Base-by-base conservation (phyloP, 2,113 vertebrate species). In the Neomonachus schauinslandi region DNA sequence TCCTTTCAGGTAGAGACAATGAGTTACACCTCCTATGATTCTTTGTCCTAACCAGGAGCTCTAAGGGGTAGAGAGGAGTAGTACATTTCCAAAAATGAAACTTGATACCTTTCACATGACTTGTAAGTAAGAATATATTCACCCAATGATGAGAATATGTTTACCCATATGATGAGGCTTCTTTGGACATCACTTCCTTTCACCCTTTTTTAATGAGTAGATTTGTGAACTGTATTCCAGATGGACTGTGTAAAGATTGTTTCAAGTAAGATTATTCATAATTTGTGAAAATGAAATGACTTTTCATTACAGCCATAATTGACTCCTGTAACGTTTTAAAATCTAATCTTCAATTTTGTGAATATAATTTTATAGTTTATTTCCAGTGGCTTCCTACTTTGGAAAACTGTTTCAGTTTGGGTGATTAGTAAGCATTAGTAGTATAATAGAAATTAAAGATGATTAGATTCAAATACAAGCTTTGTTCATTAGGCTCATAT, bases 271-370 rank as follows among this genome's bases (percentile, higher is more conserved):
- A 28, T 83, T 90, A 80, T 96, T 31, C 16, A 28, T 95, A 76
- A 87, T 92, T 95, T 86, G 12, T 90, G 65, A 92, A 90, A 94
- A 63, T 46, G 8, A 93, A 79, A 42, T 81, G 31, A 71, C 28
- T 49, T 89, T 84, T 63, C 59, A 77, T 93, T 91, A 65, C 7
- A 87, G 24, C 22, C 67, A 11, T 72, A n/a, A 94, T 81, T 89
- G 39, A 72, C 18, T 79, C 11, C 31, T 96, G 0, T 63, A 79
- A 46, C 46, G 39, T 63, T 96, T 96, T 67, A 92, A 90, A 90
- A 39, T 80, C 77, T 81, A 1, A 46, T 90, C 65, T 94, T 97
- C 42, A 39, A 4, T 61, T 88, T 93, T 92, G 4, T 86, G 55
- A 74, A 39, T 92, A 28, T 63, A 53, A 80, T 46, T 96, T 77